phyloP scores from a whole-genome alignment of 2,797 vertebrate genomes.

The Crotalus adamanteus region DNA sequence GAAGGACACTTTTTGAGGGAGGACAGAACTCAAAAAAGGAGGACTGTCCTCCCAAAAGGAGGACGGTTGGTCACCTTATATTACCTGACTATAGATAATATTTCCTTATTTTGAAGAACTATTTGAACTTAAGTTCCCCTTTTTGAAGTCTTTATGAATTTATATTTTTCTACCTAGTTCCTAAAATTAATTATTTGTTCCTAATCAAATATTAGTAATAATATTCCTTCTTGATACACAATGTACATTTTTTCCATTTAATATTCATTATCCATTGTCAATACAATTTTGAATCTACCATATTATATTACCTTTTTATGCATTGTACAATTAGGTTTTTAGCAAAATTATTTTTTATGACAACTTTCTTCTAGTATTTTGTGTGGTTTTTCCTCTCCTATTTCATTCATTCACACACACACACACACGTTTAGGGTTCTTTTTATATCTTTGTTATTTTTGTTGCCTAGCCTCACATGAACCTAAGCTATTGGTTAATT shows the following conservation, averaged over 20 bases:
- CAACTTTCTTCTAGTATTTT: background rate
- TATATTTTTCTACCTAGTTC: background rate
- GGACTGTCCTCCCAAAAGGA: too few species aligned
- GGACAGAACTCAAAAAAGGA: too few species aligned
- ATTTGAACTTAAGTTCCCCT: background rate
- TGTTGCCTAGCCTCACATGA: background rate
- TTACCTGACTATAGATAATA: background rate
- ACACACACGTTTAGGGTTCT: background rate
- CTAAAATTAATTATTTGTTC: background rate
- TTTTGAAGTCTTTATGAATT: constrained; percentile 7
- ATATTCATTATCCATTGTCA: background rate
- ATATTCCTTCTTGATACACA: background rate
- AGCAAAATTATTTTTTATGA: background rate
- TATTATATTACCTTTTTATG: background rate
- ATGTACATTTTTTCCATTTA: background rate
- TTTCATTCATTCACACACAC: background rate
- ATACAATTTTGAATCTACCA: background rate
- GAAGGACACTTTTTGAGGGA: too few species aligned
- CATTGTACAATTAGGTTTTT: background rate
- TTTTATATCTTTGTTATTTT: background rate
- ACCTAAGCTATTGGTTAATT: background rate
- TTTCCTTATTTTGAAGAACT: constrained; percentile 16
- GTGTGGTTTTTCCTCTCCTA: background rate
- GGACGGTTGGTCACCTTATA: background rate
- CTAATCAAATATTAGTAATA: background rate